Base-by-base conservation (phyloP, 2,113 vertebrate genomes). In the Pterocles burchelli region DNA sequence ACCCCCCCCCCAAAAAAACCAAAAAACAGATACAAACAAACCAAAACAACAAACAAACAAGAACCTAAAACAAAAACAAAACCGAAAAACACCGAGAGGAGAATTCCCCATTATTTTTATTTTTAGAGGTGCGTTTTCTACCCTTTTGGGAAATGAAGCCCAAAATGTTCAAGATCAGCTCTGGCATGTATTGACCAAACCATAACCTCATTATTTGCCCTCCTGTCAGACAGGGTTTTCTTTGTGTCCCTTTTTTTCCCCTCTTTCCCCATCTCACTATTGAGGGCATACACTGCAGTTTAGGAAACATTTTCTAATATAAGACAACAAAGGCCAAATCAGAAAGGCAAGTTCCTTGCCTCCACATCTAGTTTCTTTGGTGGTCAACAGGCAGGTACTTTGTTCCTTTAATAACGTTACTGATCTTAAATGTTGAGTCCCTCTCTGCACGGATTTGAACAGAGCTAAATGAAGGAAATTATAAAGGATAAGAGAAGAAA, bases 181-280 rank as follows among this genome's bases (percentile, higher is more conserved):
- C 31, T 65, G 22, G 26, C 8, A 65, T 21, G 2, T 59, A 51
- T 65, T 72, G 58, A 57, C 24, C 29, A 73, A 92, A 68, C 4
- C 1, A 2, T 63, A 65, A 67, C 7, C 18, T 81, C 2, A 0
- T 31, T 70, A 58, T 49, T 31, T 84, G 4, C 26, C 13, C 7
- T 77, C 21, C 31, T 62, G 17, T 1, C 38, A 70, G 10, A 3
- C 8, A 45, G 6, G 10, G 0, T 1, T 4, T 62, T 19, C 58
- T 61, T 48, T 34, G 2, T 14, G 2, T 25, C 18, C 3, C 1
- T 5, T 78, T 45, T 46, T 62, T 26, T 0, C 1, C 2, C 3
- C 43, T 52, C 24, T 75, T 78, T 65, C 17, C 24, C 5, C 54
- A 28, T 19, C 8, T 73, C 4, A 10, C 48, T n/a, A 15, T 5